A percentile compares a stretch with the other conserved stretches of the same genome.
These are phyloP conservation scores for Prolemur simus DNA, from an alignment of 2,113 vertebrate genomes.

Conservation along the genomic window DNA sequence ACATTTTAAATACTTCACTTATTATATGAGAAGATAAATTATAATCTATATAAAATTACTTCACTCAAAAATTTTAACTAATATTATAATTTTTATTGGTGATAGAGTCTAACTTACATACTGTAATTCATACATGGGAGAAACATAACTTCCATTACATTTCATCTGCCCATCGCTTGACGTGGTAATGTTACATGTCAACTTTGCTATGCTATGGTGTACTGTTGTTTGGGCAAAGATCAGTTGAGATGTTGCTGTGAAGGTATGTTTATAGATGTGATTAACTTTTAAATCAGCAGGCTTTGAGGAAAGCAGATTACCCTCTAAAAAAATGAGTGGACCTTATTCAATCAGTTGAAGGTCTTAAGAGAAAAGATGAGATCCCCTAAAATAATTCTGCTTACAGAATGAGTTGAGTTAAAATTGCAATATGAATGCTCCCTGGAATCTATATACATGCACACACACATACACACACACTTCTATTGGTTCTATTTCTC, in stretches of 20 bases:
- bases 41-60: background rate
- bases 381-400: background rate
- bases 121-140: background rate
- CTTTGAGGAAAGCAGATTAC: background rate
- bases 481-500: background rate
- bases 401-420: background rate
- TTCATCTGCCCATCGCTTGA: background rate
- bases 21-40: background rate
- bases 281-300: background rate
- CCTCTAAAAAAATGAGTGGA: background rate
- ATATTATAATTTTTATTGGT: background rate
- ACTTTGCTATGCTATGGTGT: background rate
- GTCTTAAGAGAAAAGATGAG: background rate
- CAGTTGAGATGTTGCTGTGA: background rate
- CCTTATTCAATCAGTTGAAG: too few species aligned
- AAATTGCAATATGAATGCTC: background rate
- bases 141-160: background rate
- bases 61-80: background rate
- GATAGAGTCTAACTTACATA: background rate
- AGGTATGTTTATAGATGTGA: background rate
- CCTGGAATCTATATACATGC: background rate
- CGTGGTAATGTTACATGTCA: background rate
- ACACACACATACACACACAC: background rate
- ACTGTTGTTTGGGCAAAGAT: background rate
- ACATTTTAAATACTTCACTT: background rate